A percentile compares a stretch with the other conserved stretches of the same genome.
These are phyloP conservation scores for Hybognathus amarus DNA, from an alignment of 2,797 vertebrate species.

Conservation along the genomic window DNA sequence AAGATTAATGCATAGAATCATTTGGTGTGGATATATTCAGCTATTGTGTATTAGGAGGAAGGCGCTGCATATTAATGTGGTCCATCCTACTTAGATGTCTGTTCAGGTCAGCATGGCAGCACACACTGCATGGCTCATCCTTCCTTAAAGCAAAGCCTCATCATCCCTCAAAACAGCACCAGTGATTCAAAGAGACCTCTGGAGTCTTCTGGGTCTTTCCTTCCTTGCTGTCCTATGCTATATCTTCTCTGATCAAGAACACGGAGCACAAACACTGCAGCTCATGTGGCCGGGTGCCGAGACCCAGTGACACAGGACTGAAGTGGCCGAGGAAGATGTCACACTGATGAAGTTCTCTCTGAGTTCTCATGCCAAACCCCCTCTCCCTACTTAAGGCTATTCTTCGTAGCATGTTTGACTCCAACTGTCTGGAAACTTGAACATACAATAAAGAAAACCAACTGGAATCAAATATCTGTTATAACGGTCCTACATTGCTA, in stretches of 20 bases:
- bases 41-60: slow-evolving; percentile 40
- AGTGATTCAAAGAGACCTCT: slow-evolving; percentile 54
- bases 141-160: slow-evolving; percentile 39
- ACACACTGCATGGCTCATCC: slow-evolving; percentile 23
- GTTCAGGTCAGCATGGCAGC: slow-evolving; percentile 34
- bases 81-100: slow-evolving; percentile 35
- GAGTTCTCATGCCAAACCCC: slow-evolving; percentile 38
- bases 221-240: slow-evolving; percentile 38
- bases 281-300: slow-evolving; percentile 2
- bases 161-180: slow-evolving; percentile 44
- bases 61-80: slow-evolving; percentile 38
- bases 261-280: background rate
- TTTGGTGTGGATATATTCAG: slow-evolving; percentile 16
- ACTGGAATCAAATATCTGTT: background rate
- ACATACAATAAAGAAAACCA: background rate
- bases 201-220: slow-evolving; percentile 27
- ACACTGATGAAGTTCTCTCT: slow-evolving; percentile 41
- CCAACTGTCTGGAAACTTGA: slow-evolving; percentile 17
- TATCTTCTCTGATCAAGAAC: slow-evolving; percentile 17
- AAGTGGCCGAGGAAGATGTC: slow-evolving; percentile 48
- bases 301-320: slow-evolving; percentile 38
- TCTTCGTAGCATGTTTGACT: slow-evolving; percentile 35
- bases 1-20: background rate
- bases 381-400: slow-evolving; percentile 30
- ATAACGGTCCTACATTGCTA: background rate